Base-by-base conservation (phyloP, 2,113 vertebrate species). In the Dicrurus megarhynchus region DNA sequence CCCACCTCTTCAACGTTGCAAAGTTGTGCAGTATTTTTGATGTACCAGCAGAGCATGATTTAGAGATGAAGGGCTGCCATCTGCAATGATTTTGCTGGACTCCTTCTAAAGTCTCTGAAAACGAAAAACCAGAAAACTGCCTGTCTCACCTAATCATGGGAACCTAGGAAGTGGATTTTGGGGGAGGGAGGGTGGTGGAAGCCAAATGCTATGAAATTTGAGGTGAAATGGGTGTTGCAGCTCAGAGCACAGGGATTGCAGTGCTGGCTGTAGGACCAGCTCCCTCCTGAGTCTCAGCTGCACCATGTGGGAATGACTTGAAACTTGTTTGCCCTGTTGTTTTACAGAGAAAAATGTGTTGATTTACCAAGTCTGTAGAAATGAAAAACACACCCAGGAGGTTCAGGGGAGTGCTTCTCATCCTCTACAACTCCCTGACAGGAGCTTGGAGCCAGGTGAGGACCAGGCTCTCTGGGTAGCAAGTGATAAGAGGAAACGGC, bases 401-500 rank as follows among this genome's bases (percentile, higher is more conserved):
- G 37, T 33, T 71, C 28, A 26, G 33, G 14, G 21, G 21, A 60
- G 26, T 28, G 46, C n/a, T 42, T 23, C 28, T 67, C 21, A 6
- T 41, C 60, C 37, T 52, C n/a, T 7, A 11, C 44, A 53, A 2
- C 10, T 39, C 30, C 50, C 53, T 74, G 59, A 26, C 10, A 63
- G 33, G 50, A 64, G 37, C 10, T 0, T 33, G 53, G 35, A 47
- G 44, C 37, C 42, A 41, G 17, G 15, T 65, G 39, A 50, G n/a
- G n/a, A 77, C 41, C 17, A 5, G 12, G 19, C 39, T 85, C 33
- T 39, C 32, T 59, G 63, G 33, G 11, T 13, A 24, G 74, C 9
- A 39, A 41, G n/a, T n/a, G n/a, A 65, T 12, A 5, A 59, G 33
- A 65, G 33, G 13, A 65, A 84, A 59, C 0, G 0, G 28, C 73